phyloP scores from a whole-genome alignment of 1,140 invertebrate species.

The Pogonus chalceus region DNA sequence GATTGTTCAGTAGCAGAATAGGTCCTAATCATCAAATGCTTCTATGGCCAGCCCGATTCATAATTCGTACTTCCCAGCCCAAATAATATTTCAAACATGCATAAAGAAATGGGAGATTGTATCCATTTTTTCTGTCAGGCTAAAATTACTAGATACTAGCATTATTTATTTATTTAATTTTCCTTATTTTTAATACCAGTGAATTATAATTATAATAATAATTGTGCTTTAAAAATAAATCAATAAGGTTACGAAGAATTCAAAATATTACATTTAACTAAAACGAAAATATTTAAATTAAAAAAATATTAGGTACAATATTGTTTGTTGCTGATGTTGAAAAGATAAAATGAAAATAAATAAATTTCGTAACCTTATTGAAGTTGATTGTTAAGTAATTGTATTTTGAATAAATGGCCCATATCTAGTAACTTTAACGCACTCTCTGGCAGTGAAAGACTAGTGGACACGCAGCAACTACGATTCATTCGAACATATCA shows the following conservation, averaged over 20 bases:
- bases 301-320: too few species aligned
- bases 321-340: not conserved
- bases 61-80: conserved; percentile 3
- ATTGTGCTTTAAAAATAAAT: too few species aligned
- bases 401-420: not conserved
- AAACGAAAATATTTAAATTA: not conserved
- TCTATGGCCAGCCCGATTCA: conserved; percentile 6
- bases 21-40: conserved; percentile 6
- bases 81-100: conserved; percentile 7
- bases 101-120: conserved; percentile 1
- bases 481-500: not conserved
- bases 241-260: too few species aligned
- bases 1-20: conserved; percentile 6
- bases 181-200: not conserved
- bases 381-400: not conserved
- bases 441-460: conserved; percentile 2
- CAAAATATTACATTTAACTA: not conserved
- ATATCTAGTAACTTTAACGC: conserved; percentile 5
- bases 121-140: not conserved
- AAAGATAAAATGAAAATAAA: too few species aligned
- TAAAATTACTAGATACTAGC: conserved; percentile 4
- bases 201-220: not conserved
- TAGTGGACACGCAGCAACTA: conserved; percentile 5
- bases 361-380: too few species aligned
- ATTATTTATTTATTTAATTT: not conserved